Base-by-base conservation (phyloP, 2,113 vertebrate species). In the Daphoenositta chrysoptera region DNA sequence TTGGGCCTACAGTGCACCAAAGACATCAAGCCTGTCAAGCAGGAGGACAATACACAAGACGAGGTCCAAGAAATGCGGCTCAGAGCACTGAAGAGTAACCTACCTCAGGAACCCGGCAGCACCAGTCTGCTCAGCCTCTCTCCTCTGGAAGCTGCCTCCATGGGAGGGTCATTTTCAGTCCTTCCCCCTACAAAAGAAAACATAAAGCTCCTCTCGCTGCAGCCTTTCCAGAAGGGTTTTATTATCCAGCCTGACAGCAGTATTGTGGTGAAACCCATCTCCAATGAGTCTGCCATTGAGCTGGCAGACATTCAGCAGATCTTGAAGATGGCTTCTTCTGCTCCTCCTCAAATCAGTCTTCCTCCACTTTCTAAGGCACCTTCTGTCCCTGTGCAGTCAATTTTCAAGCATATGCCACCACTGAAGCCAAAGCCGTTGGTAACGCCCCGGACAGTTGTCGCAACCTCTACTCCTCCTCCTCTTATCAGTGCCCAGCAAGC, bases 221-320 rank as follows among this genome's bases (percentile, higher is more conserved):
- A 99, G 97, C 99, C 99, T 87, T 99, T 99, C 96, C 99, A 98
- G 94, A 98, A 98, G 71, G 97, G 99, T 95, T 99, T 99, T 98
- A 98, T 99, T 78, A 98, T 99, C 92, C 99, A 99, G 96, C 98
- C 99, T 0, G 99, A 99, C 57, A 99, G 98, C 20, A 98, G 98
- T 72, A 98, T 99, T 56, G 98, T 99, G 33, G 98, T 99, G 91
- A 95, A 98, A 95, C 97, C 98, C 90, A 82, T 98, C 97, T 84
- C 98, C 35, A 81, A 96, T 30, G 98, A 99, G 98, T 94, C 98
- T 31, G 89, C 98, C 75, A 98, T 99, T 58, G 99, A 99, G 96
- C 97, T 99, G 93, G 99, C 99, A 0, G 99, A 99, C 95, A 99
- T 99, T 96, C 99, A 99, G 96, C 99, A 99, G 98, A 99, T 99